Evolutionary conservation across 2,797 vertebrate genomes (phyloP).

Genomic region (Streptopelia turtur): DNA sequence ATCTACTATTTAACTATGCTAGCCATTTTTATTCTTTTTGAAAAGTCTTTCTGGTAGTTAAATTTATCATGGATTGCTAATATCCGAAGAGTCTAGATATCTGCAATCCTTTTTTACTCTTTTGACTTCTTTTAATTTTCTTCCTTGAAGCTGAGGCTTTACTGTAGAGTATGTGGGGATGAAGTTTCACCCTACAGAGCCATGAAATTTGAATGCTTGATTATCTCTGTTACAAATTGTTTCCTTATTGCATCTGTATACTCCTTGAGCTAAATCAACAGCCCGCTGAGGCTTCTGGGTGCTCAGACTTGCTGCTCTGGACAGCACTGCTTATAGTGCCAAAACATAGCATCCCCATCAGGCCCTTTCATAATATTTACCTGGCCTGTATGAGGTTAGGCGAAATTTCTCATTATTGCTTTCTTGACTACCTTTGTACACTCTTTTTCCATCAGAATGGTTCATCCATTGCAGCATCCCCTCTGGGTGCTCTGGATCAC

Average conservation of each 20-base stretch:
- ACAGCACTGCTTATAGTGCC: not conserved
- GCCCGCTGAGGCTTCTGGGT: not conserved
- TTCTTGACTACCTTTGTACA: not conserved
- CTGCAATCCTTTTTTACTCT: not conserved
- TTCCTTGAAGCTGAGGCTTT: not conserved
- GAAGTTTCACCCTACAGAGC: not conserved
- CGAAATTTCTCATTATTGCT: not conserved
- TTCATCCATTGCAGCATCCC: not conserved
- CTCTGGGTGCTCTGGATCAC: not conserved
- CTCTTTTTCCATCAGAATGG: not conserved
- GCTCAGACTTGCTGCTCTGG: not conserved
- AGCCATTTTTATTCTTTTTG: conserved; percentile 45
- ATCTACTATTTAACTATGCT: conserved; percentile 12
- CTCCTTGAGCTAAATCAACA: not conserved
- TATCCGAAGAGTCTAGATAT: not conserved
- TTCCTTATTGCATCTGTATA: not conserved
- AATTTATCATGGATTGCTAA: conserved; percentile 29
- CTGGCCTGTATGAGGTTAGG: too few species aligned
- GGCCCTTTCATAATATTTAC: not conserved
- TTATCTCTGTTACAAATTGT: not conserved
- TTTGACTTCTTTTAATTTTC: not conserved
- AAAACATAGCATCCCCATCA: not conserved
- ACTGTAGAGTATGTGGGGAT: not conserved
- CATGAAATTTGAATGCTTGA: not conserved
- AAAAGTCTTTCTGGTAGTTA: conserved; percentile 18